Percentiles rank a stretch among this genome's conserved stretches.
Evolutionary conservation across 23 tunicate genomes (phyloP).

Genomic region (Botrylloides violaceus): DNA sequence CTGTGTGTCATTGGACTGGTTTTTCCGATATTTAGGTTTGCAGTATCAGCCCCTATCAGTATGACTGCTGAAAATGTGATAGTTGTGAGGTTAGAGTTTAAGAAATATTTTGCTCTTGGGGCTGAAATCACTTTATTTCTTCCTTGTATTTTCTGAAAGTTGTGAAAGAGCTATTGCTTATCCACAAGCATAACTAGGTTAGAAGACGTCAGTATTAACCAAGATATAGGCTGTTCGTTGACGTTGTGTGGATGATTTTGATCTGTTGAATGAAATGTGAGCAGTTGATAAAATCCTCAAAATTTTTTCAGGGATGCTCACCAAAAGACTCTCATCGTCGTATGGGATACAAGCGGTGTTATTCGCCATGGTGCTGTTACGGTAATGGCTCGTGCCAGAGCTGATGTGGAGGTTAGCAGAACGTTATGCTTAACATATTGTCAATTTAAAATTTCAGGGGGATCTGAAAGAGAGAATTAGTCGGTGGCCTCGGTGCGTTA

Average conservation of each 20-base stretch:
- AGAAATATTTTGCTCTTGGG: no score
- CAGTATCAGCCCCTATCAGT: no score
- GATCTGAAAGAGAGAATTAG: not conserved
- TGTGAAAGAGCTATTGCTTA: no score
- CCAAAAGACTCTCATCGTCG: conserved; percentile 68
- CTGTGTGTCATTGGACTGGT: no score
- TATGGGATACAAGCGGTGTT: conserved; percentile 91
- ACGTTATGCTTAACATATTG: not conserved
- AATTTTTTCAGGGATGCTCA: conserved; percentile 64
- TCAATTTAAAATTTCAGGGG: not conserved
- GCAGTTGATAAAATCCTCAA: not conserved
- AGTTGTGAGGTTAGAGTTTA: no score
- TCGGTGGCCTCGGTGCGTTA: no score
- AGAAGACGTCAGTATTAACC: not conserved
- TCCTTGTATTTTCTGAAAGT: no score
- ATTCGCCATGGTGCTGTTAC: conserved; percentile 45
- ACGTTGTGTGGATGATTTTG: not conserved
- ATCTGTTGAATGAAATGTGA: not conserved
- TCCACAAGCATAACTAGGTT: no score
- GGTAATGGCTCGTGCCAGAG: conserved; percentile 72
- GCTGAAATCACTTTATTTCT: no score
- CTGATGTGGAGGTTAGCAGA: conserved; percentile 69
- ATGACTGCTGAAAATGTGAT: no score
- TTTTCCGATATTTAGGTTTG: no score
- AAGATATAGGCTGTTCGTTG: not conserved